Base-by-base conservation (phyloP, 2,113 vertebrate genomes). In the Melanocharis versteri region DNA sequence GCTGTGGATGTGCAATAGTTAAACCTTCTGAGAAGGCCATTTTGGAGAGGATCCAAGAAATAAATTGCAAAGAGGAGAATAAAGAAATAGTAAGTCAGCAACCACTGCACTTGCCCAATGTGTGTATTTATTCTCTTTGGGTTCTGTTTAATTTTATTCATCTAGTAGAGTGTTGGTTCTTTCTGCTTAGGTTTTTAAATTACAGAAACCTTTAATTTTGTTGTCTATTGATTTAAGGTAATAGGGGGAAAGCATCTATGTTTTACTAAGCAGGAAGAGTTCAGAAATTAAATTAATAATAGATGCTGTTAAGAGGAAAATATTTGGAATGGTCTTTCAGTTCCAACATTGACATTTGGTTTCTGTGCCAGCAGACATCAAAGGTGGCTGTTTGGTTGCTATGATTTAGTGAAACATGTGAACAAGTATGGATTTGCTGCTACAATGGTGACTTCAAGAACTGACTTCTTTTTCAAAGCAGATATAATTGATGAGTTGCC, bases 1-100 rank as follows among this genome's bases (percentile, higher is more conserved):
- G 95, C 18, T 39, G 62, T n/a, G 42, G 87, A 62, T 60, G 50
- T 79, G 84, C 72, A 27, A 8, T 6, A 10, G 64, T 87, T 40
- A 95, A 87, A 44, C 85, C 95, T 80, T 97, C 95, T 0, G 98
- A 98, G 84, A 97, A 97, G 7, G 93, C 97, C 24, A 83, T 99
- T 88, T 86, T 98, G 94, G 95, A 98, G 66, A 97, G 64, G 76
- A 97, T 99, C 66, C 89, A 60, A 72, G 96, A 98, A 68, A 70
- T 99, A 75, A 96, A 93, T 85, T 93, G 64, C 76, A 94, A 83
- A 82, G 98, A 98, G 73, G 95, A 98, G 54, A 97, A 27, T 84
- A 93, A 96, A 71, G 97, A 90, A 48, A 92, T 31, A 94, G 98
- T 98, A 97, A 97, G 98, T 97, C 28, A 26, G 31, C 3, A 42